These are phyloP conservation scores for Crypturellus undulatus DNA, from an alignment of 2,113 vertebrate species.

Conservation along the genomic window DNA sequence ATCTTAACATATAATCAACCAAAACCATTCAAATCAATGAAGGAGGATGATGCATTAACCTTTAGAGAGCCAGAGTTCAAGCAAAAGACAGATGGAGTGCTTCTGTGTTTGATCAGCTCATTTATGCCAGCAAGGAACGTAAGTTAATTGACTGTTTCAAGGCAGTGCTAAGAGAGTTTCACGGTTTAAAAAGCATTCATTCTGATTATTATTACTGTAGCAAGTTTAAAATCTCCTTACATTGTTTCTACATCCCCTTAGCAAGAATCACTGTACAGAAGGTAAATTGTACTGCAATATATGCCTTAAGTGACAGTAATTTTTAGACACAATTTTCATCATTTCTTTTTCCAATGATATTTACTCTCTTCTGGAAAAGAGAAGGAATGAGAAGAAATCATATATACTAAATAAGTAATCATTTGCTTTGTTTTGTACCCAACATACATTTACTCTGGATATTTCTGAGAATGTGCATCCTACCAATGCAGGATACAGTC, in stretches of 20 bases:
- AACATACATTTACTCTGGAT: neutral
- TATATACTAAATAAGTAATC: neutral
- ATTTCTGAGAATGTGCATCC: neutral
- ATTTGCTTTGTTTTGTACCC: neutral
- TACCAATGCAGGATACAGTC: neutral
- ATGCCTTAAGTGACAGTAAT: neutral
- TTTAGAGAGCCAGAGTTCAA: conserved; percentile 48
- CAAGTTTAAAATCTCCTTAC: conserved; percentile 31
- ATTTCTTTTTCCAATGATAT: neutral
- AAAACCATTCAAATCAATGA: conserved; percentile 56
- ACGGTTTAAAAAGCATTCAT: conserved; percentile 41
- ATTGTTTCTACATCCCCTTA: neutral
- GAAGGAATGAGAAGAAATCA: neutral
- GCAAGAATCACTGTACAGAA: conserved; percentile 1
- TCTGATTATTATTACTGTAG: conserved; percentile 45
- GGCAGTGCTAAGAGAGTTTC: conserved; percentile 24
- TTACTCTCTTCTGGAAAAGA: neutral
- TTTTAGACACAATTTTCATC: neutral
- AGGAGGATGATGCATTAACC: conserved; percentile 61
- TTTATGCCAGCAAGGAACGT: conserved; percentile 52
- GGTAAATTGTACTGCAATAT: neutral
- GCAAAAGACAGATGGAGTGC: conserved; percentile 53
- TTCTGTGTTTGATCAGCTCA: conserved; percentile 59
- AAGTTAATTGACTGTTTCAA: conserved; percentile 72
- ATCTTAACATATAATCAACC: conserved; percentile 61